Conservation (phyloP, 2,888 invertebrate species). For the Microplitis manilae region DNA sequence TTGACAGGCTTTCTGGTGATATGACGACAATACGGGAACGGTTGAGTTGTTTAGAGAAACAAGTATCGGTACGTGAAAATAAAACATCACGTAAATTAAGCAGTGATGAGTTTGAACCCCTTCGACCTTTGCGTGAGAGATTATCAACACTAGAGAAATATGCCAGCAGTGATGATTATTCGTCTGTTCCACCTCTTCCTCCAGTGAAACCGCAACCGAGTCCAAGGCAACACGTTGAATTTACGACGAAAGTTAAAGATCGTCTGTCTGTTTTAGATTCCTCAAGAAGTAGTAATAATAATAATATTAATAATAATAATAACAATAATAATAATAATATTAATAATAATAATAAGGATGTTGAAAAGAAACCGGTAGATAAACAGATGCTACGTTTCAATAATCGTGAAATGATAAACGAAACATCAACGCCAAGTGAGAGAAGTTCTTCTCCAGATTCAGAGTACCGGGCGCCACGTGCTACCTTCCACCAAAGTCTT, state of each 20-base stretch:
- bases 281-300: slow-evolving; percentile 72
- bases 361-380: slow-evolving; percentile 52
- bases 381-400: slow-evolving; percentile 62
- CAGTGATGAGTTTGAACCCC: slow-evolving; percentile 60
- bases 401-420: slow-evolving; percentile 55
- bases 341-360: slow-evolving; percentile 40
- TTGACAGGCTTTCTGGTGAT: slow-evolving; percentile 75
- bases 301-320: slow-evolving; percentile 39
- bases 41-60: slow-evolving; percentile 76
- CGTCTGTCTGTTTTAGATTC: slow-evolving; percentile 74
- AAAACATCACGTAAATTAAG: slow-evolving; percentile 48
- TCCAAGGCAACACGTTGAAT: slow-evolving; percentile 55
- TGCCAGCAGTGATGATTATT: slow-evolving; percentile 35
- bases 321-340: slow-evolving; percentile 67
- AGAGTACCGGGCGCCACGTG: slow-evolving; percentile 63
- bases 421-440: slow-evolving; percentile 64
- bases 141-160: slow-evolving; percentile 63
- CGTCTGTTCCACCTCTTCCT: slow-evolving; percentile 1
- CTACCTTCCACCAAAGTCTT: slow-evolving; percentile 76
- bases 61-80: slow-evolving; percentile 64
- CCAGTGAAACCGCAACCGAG: slow-evolving; percentile 35
- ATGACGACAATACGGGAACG: slow-evolving; percentile 79
- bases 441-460: slow-evolving; percentile 68
- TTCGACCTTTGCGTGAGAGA: slow-evolving; percentile 62
- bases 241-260: slow-evolving; percentile 70